Evolutionary conservation across 37 sponge, comb jelly and placozoan genomes (phyloP).

Genomic region (Halisarca cf. caerulea): DNA sequence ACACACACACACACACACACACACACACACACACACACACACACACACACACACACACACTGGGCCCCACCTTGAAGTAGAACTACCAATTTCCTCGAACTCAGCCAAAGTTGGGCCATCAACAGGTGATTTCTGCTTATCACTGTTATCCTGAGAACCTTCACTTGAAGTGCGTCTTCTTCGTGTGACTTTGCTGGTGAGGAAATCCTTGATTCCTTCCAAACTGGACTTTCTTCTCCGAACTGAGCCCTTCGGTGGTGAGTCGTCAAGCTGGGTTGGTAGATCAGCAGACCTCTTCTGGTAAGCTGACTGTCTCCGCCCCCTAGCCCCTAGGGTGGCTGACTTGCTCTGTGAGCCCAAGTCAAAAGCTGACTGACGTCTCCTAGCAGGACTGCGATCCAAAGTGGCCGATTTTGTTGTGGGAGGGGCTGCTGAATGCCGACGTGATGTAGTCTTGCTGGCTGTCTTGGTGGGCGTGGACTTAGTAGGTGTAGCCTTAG

Average conservation of each 20-base stretch:
- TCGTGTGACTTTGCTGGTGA: not conserved
- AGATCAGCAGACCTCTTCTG: not conserved
- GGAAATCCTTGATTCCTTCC: constrained; percentile 14
- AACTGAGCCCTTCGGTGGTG: not conserved
- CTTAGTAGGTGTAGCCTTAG: too few relatives aligned
- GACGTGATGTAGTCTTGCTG: not conserved
- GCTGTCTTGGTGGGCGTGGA: too few relatives aligned
- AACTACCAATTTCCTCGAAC: not conserved
- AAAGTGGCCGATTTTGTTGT: not conserved
- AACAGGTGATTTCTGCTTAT: not conserved
- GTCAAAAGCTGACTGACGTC: not conserved
- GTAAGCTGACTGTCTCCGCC: not conserved
- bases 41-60: too few relatives aligned
- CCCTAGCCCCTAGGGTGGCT: not conserved
- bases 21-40: too few relatives aligned
- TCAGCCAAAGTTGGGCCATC: not conserved
- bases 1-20: too few relatives aligned
- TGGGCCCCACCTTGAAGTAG: not conserved
- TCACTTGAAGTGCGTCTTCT: not conserved
- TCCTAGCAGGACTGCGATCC: not conserved
- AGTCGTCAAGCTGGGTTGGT: not conserved
- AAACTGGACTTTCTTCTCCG: constrained; percentile 26
- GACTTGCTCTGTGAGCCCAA: not conserved
- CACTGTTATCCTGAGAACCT: not conserved
- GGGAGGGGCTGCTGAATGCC: not conserved